These are phyloP conservation scores for Thinocorus orbignyianus DNA, from an alignment of 2,113 vertebrate species.

Conservation along the genomic window DNA sequence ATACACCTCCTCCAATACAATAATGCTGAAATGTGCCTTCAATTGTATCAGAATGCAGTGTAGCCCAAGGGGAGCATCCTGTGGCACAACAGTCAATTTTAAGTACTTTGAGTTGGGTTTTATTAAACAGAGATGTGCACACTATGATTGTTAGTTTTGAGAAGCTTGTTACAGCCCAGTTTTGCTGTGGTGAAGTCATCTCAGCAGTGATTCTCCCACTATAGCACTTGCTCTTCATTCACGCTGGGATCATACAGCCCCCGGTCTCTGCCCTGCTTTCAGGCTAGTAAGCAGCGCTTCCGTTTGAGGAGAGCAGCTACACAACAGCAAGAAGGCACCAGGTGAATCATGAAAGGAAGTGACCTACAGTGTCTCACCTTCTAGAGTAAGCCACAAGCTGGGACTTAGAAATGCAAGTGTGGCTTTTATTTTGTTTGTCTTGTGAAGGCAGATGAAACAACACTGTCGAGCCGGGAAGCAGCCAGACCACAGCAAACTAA, in stretches of 20 bases:
- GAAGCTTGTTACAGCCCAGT: not conserved
- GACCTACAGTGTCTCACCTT: not conserved
- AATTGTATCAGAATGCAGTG: not conserved
- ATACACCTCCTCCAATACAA: not conserved
- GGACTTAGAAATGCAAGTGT: not conserved
- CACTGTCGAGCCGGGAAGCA: not conserved
- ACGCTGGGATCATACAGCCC: not conserved
- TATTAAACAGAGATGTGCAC: not conserved
- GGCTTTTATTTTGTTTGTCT: not conserved
- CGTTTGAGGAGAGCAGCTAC: not conserved
- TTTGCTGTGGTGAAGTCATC: not conserved
- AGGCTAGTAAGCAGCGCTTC: not conserved
- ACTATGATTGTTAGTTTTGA: not conserved
- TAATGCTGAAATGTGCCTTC: not conserved
- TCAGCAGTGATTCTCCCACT: not conserved
- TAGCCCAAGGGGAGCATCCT: not conserved
- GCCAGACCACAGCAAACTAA: conserved; percentile 28
- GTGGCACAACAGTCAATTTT: not conserved
- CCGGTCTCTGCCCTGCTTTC: not conserved
- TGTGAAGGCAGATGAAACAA: not conserved
- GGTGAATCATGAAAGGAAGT: not conserved
- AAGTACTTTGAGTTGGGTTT: not conserved
- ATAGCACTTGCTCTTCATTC: not conserved
- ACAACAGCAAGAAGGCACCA: not conserved
- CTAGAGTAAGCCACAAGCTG: not conserved